phyloP scores from a whole-genome alignment of 64 coral and sea anemone genomes.

The Stylophora pistillata region DNA sequence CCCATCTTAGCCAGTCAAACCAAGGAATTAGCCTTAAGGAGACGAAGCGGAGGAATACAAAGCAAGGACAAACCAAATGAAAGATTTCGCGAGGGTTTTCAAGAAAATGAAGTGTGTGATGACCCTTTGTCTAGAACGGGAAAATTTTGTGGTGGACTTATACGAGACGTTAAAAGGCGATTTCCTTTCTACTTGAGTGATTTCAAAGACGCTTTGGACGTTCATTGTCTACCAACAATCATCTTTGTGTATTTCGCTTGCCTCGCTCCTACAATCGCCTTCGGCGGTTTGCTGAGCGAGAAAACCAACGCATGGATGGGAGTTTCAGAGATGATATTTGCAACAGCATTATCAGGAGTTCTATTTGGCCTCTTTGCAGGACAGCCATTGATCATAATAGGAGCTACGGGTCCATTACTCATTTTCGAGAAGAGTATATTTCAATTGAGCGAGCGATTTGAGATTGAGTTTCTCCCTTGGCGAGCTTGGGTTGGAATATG shows the following conservation, averaged over 20 bases:
- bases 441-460: slow-evolving; percentile 65
- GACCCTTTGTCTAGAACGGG: slow-evolving; percentile 89
- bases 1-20: slow-evolving; percentile 74
- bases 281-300: slow-evolving; percentile 88
- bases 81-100: not conserved
- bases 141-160: slow-evolving; percentile 85
- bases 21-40: slow-evolving; percentile 56
- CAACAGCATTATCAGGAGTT: slow-evolving; percentile 82
- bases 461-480: slow-evolving; percentile 86
- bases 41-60: slow-evolving; percentile 30
- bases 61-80: not conserved
- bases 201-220: slow-evolving; percentile 83
- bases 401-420: slow-evolving; percentile 85
- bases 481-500: slow-evolving; percentile 96
- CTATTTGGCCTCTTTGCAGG: slow-evolving; percentile 89
- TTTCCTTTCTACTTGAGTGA: slow-evolving; percentile 75
- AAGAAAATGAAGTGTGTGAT: slow-evolving; percentile 44
- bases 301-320: slow-evolving; percentile 91
- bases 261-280: slow-evolving; percentile 88
- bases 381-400: slow-evolving; percentile 90
- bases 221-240: slow-evolving; percentile 73
- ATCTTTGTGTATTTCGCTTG: slow-evolving; percentile 96
- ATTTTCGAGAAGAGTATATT: slow-evolving; percentile 93
- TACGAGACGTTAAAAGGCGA: slow-evolving; percentile 83
- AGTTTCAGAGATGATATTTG: slow-evolving; percentile 91